Evolutionary conservation across 1,140 invertebrate species (phyloP).

Genomic region (Ooceraea biroi): DNA sequence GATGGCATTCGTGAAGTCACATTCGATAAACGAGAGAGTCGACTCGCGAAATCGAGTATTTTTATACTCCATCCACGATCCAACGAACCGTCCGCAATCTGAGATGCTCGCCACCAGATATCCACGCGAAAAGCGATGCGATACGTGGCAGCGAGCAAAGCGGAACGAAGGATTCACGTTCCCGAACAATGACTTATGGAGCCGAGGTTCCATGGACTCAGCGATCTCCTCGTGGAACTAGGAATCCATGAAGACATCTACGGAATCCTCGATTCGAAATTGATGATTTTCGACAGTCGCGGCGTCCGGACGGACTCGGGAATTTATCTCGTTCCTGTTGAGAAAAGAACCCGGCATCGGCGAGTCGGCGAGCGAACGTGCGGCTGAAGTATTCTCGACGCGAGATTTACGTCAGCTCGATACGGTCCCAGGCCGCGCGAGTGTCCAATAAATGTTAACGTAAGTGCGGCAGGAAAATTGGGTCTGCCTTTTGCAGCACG

Average conservation of each 20-base stretch:
- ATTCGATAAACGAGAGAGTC: neutral
- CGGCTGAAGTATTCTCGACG: conserved; percentile 35
- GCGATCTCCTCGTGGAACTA: conserved; percentile 6
- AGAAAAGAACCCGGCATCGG: neutral
- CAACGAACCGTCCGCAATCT: neutral
- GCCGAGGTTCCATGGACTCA: neutral
- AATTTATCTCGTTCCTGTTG: no score
- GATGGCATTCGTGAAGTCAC: neutral
- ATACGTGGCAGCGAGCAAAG: conserved; percentile 9
- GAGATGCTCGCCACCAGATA: conserved; percentile 19
- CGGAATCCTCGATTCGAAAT: conserved; percentile 25
- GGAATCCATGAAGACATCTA: conserved; percentile 42
- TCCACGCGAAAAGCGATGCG: conserved; percentile 3
- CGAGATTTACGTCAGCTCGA: conserved; percentile 12
- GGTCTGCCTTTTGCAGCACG: neutral
- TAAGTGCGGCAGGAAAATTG: conserved; percentile 36
- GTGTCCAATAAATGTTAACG: conserved; percentile 62
- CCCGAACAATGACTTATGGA: conserved; percentile 49
- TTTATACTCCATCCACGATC: neutral
- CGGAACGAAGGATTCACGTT: conserved; percentile 19
- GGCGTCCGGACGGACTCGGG: neutral
- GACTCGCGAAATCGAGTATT: neutral
- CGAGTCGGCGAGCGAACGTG: neutral
- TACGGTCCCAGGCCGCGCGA: neutral
- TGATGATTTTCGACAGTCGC: neutral